Conservation (phyloP, 2,113 vertebrate genomes). For the Eonycteris spelaea region DNA sequence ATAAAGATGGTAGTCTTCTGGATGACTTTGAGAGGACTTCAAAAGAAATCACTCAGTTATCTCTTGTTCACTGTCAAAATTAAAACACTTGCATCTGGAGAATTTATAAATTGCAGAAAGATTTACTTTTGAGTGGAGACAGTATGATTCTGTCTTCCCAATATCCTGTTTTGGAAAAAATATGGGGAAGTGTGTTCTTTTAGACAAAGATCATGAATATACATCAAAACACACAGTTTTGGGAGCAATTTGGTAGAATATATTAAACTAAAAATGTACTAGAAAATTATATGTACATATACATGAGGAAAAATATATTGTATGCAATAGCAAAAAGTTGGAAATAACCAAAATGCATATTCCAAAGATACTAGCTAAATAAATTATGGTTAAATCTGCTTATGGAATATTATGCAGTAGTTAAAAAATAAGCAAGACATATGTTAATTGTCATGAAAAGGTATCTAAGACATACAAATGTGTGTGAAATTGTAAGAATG, state of each 20-base stretch:
- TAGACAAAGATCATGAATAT: not conserved
- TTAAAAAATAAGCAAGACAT: not conserved
- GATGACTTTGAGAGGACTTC: not conserved
- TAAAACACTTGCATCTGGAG: not conserved
- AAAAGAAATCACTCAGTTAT: not conserved
- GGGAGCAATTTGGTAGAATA: not conserved
- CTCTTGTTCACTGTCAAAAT: not conserved
- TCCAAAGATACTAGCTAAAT: not conserved
- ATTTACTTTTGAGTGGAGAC: not conserved
- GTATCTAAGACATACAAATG: not conserved
- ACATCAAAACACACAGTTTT: not conserved
- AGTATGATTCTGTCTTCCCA: not conserved
- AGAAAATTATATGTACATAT: not conserved
- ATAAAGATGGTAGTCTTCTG: not conserved
- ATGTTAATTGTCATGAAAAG: not conserved
- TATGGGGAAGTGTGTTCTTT: not conserved
- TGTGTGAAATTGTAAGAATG: not conserved
- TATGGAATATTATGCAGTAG: not conserved
- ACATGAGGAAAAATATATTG: not conserved
- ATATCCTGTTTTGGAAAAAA: not conserved
- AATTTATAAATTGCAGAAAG: not conserved
- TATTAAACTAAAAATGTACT: not conserved
- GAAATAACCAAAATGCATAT: not conserved
- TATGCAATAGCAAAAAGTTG: not conserved
- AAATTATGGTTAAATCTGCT: not conserved